A percentile compares a stretch with the other conserved stretches of the same genome.
Conservation (phyloP, 2,797 vertebrate species). For the Pangasius sanitwongsei region DNA sequence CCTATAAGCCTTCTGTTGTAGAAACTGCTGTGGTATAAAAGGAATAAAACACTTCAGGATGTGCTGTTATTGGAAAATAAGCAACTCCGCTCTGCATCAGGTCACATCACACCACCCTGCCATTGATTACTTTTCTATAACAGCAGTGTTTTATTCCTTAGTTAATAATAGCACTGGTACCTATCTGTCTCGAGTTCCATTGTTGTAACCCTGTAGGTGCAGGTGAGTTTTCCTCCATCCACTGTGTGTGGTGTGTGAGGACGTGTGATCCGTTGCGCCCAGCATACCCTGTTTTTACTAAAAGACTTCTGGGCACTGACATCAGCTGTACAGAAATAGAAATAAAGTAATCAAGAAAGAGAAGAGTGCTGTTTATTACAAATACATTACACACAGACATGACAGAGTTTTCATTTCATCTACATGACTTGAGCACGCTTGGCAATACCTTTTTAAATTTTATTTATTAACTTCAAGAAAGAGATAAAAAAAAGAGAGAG, state of each 20-base stretch:
- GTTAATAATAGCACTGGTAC: conserved; percentile 4
- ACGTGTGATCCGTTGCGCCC: conserved; percentile 64
- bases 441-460: too few species aligned
- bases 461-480: neutral
- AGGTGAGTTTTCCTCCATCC: conserved; percentile 76
- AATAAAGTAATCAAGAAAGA: neutral
- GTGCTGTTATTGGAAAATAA: neutral
- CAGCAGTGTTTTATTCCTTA: neutral
- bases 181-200: conserved; percentile 6
- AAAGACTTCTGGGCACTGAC: conserved; percentile 71
- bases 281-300: conserved; percentile 70
- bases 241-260: conserved; percentile 73
- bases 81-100: neutral
- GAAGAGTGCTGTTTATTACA: neutral
- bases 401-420: neutral
- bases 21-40: neutral
- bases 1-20: neutral
- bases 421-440: neutral
- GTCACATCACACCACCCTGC: neutral
- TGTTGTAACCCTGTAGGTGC: conserved; percentile 67
- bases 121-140: neutral
- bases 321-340: conserved; percentile 69
- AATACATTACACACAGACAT: neutral
- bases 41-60: neutral
- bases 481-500: neutral